Evolutionary conservation across 2,113 vertebrate species (phyloP), one percentile per base, ranked within the genome.

Genomic region (Ranitomeya variabilis): DNA sequence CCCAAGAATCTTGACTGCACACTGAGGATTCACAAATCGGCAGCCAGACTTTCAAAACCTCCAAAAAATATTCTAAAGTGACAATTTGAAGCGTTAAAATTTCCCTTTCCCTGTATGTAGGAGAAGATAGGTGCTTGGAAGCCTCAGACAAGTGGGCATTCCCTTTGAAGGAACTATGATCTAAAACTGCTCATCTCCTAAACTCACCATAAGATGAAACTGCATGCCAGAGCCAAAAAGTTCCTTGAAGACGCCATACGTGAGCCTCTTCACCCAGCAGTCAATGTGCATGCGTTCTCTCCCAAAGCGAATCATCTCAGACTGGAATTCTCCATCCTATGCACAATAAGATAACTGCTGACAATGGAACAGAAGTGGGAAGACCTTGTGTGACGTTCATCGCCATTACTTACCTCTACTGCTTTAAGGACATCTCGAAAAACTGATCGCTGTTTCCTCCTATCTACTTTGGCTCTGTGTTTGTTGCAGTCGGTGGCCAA

Each of bases 401-500:
- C 3, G 23, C 52, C 11, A n/a, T 23, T n/a, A 12, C 11, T 23
- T 91, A 99, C 98, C 97, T 99, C 97, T 7, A 99, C 96, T 0
- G 97, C 97, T 90, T 95, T 95, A 0, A 99, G 95, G 19, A 99
- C 95, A 0, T 99, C 98, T 91, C 98, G 95, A 91, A 99, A 99
- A 85, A 99, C 98, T 0, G 98, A 98, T 0, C 98, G 94, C 93
- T 99, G 98, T 95, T 97, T 99, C 90, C 97, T 95, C 94, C 98
- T 97, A 92, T 99, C 98, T 10, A 94, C 97, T 92, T 99, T 99
- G 88, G 98, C 97, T 80, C 97, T 92, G 92, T 99, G 98, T 83
- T 99, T 99, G 93, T 97, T 98, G 90, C 98, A 97, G 93, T 99
- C 98, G 0, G 98, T 99, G 86, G 98, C 97, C 87, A 99, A 92